Evolutionary conservation across 2,113 vertebrate species (phyloP), one percentile per base, ranked within the genome.

Genomic region (Meleagris gallopavo): DNA sequence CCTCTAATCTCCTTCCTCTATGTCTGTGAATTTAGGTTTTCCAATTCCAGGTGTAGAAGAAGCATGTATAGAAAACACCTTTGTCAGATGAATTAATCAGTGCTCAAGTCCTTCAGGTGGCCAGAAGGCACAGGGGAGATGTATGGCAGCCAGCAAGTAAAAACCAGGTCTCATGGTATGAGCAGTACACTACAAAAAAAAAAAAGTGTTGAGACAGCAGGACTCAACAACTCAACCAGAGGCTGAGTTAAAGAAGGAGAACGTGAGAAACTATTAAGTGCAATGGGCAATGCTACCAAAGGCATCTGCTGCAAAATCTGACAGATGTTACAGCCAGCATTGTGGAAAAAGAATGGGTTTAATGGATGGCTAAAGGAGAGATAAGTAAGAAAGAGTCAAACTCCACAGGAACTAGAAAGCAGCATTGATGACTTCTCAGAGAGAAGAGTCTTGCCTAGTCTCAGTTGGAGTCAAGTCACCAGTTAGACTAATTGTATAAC

Each of bases 101-200:
- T 72, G 22, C 8, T 46, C 11, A n/a, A 48, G 11, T 80, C 21
- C 41, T 41, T 67, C 25, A 43, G 36, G 36, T 57, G 61, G 13
- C 13, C 2, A 1, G 16, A 32, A 60, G 25, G 14, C 14, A 5
- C 5, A 4, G 48, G 12, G 2, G 50, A 43, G 50, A 43, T 24
- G 13, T 0, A 1, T 1, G 4, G 34, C 43, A 62, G 52, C 36
- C 80, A 25, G 5, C 40, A 41, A 29, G 19, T 9, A 10, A n/a
- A n/a, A 5, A 0, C 25, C 15, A 9, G 2, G 34, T 38, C 38
- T 65, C 8, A 1, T 0, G 2, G 29, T 18, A 13, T 2, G 32
- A 32, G 29, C 14, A 50, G 40, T 1, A 13, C 10, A 46, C 9
- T 1, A 13, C 10, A 46, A 8, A 58, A 11, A 6, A 50, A 50